Base-by-base conservation (phyloP, 2,113 vertebrate genomes). In the Gallinago media region DNA sequence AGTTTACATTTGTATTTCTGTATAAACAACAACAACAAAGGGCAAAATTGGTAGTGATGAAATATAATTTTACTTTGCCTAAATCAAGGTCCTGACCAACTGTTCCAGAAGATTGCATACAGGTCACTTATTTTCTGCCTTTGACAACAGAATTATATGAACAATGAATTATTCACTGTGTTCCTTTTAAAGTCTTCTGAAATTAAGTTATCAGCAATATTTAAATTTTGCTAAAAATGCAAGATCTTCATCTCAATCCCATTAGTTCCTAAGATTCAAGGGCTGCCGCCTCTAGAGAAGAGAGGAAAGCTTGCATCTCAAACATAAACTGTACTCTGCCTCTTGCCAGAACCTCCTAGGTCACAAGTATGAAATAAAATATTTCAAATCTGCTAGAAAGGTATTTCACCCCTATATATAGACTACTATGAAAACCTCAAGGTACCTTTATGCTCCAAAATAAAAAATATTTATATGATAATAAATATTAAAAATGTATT, bases 1-100 rank as follows among this genome's bases (percentile, higher is more conserved):
- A 97, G 52, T 15, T 80, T 55, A 22, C 91, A 27, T 54, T 68
- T 93, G 94, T 97, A 98, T 82, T 92, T 93, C 97, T 98, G 82
- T 12, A 27, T 1, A 34, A 90, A 68, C 15, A 86, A 88, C 56
- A 77, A 67, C 56, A 92, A 50, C 21, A 86, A 54, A 70, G 34
- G 26, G 78, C 20, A 88, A 75, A 80, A 71, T 29, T 22, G 32
- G 50, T 27, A 42, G 58, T 18, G 47, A 58, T 1, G 0, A 79
- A 77, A 58, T 61, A 36, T 1, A 22, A 58, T 54, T 92, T 71
- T 52, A 25, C 32, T 81, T 71, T 77, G 42, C 77, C 86, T 77
- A 77, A 67, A 66, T 38, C 58, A 75, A 88, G 14, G 15, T 75
- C 27, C 54, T 59, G 58, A 68, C 31, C 22, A 19, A 12, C 50